Percentiles rank a stretch among this genome's conserved stretches.
Conservation (phyloP, 2,113 vertebrate genomes). For the Hemiprocne comata region DNA sequence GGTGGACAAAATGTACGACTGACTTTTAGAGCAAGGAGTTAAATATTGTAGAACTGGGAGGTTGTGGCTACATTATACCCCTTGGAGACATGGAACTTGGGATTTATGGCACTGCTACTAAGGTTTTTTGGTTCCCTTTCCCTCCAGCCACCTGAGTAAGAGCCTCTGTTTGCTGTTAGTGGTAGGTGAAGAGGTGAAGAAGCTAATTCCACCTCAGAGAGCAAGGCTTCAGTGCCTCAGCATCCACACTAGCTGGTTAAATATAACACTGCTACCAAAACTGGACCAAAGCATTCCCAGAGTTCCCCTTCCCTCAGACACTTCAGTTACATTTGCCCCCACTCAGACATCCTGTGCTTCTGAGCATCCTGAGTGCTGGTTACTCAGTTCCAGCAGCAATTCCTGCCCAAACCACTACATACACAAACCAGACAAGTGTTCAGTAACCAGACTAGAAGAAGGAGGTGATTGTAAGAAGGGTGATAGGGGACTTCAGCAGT, state of each 20-base stretch:
- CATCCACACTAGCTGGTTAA: not conserved
- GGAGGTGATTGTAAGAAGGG: not conserved
- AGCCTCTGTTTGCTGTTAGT: not conserved
- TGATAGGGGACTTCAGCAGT: not conserved
- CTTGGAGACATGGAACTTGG: not conserved
- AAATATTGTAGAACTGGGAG: not conserved
- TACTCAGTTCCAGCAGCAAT: not conserved
- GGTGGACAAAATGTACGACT: not conserved
- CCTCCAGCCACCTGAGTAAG: not conserved
- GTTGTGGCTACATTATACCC: not conserved
- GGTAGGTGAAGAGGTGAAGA: not conserved
- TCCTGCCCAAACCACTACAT: not conserved
- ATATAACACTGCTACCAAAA: not conserved
- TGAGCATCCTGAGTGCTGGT: not conserved
- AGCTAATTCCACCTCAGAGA: not conserved
- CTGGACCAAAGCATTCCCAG: not conserved
- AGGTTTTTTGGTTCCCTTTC: not conserved
- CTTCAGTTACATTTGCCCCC: not conserved
- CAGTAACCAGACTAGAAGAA: no score
- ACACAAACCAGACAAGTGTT: not conserved
- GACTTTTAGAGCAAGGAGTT: not conserved
- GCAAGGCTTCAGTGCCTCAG: not conserved
- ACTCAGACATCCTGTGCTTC: not conserved
- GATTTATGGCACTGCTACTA: not conserved
- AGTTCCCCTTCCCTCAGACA: not conserved